Percentiles rank a stretch among this genome's conserved stretches.
Conservation (phyloP, 2,797 vertebrate species). For the Eurystomus glaucurus region DNA sequence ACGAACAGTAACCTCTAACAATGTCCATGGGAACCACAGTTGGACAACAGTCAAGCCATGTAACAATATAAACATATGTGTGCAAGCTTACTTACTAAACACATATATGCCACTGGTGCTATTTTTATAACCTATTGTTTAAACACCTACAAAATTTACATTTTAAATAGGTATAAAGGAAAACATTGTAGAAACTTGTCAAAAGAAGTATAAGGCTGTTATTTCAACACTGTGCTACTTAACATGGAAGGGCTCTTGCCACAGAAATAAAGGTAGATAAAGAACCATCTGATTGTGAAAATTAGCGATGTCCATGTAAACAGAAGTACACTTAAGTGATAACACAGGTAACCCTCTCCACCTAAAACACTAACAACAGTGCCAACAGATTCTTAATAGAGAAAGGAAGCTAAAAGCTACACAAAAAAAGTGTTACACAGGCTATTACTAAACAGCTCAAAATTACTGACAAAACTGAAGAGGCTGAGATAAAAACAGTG, state of each 20-base stretch:
- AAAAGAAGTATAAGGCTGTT: background rate
- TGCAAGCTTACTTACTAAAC: background rate
- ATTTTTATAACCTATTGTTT: background rate
- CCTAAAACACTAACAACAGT: accelerated
- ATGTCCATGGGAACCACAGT: background rate
- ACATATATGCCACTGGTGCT: background rate
- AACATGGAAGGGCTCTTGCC: background rate
- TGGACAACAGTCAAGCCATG: background rate
- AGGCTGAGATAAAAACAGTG: background rate
- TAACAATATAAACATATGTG: background rate
- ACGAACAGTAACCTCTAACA: background rate
- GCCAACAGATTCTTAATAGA: background rate
- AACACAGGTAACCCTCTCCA: accelerated
- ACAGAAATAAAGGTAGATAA: background rate
- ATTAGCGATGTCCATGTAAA: background rate
- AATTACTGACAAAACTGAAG: background rate
- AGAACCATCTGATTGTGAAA: background rate
- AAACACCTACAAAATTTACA: background rate
- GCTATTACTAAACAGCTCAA: background rate
- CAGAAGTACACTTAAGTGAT: background rate
- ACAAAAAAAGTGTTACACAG: background rate
- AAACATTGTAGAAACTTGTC: background rate
- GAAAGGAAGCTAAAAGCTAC: background rate
- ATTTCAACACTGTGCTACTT: background rate
- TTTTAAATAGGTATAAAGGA: background rate